Base-by-base conservation (phyloP, 1,140 invertebrate species). In the Drosophila mauritiana region DNA sequence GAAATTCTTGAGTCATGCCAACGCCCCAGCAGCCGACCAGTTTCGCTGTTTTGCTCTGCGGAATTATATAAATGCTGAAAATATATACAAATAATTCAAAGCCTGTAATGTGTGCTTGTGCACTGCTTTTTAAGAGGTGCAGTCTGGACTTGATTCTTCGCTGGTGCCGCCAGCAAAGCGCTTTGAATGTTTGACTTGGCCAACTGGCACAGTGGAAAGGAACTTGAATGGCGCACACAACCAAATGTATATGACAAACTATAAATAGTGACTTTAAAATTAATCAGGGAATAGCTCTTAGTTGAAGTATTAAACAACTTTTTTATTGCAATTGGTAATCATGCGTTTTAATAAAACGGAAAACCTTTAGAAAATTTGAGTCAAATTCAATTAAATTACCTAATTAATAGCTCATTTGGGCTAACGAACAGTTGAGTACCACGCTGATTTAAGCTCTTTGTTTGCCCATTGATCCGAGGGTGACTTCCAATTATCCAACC, bases 1-100 rank as follows among this genome's bases (percentile, higher is more conserved):
- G 83, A 86, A 86, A 86, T 86, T 86, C 83, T 83, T 82, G 63
- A 83, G 79, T 67, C 69, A 82, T 79, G 83, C 46, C 83, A 86
- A 86, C 83, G 82, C 82, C 81, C 82, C 40, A 42, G 40, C 62
- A 62, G 65, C 77, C 78, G 73, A 69, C 83, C 75, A 86, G 83
- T 86, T 88, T 86, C 25, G 59, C 4, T 43, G 37, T 40, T 80
- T 77, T 77, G 82, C 82, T 86, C 78, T 37, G 73, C 46, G 67
- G 78, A 88, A 78, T 85, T 86, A 85, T 85, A 85, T 81, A 85
- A 85, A 86, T 52, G 57, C 69, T 81, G 40, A 62, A 84, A 78
- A 77, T 54, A 25, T 22, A 22, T 57, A 68, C 37, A 76, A 59
- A 82, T 82, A 82, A 80, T 70, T 59, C 39, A 63, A 73, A 37